These are phyloP conservation scores for Zapus hudsonius DNA, from an alignment of 2,113 vertebrate genomes.

Conservation along the genomic window DNA sequence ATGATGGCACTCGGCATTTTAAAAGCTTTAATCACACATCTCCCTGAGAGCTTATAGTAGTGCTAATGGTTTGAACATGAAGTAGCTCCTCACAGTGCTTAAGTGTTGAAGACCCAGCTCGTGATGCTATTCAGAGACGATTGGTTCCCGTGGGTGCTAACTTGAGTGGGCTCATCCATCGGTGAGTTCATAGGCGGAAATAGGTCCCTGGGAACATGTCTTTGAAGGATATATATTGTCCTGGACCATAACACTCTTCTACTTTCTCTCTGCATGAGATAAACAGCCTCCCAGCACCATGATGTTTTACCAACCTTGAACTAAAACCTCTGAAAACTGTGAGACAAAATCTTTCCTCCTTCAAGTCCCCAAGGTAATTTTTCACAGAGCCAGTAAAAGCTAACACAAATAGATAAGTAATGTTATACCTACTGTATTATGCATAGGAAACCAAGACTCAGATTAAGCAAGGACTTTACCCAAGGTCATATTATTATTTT, in stretches of 20 bases:
- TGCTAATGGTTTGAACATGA: background rate
- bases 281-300: background rate
- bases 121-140: background rate
- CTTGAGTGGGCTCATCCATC: background rate
- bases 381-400: background rate
- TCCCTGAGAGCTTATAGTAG: background rate
- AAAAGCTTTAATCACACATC: slow-evolving; percentile 21
- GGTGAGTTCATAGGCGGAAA: background rate
- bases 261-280: background rate
- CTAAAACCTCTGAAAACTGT: background rate
- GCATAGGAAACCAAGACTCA: background rate
- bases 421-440: background rate
- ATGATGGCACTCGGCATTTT: background rate
- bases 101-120: background rate
- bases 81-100: background rate
- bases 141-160: background rate
- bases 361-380: background rate
- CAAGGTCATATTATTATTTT: slow-evolving; percentile 26
- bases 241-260: background rate
- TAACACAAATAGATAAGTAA: background rate
- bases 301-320: background rate
- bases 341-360: background rate
- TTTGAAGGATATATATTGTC: background rate
- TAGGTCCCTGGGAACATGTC: background rate
- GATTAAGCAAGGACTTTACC: slow-evolving; percentile 15